A percentile compares a stretch with the other conserved stretches of the same genome.
Conservation (phyloP, 2,113 vertebrate species). For the Nicator chloris region DNA sequence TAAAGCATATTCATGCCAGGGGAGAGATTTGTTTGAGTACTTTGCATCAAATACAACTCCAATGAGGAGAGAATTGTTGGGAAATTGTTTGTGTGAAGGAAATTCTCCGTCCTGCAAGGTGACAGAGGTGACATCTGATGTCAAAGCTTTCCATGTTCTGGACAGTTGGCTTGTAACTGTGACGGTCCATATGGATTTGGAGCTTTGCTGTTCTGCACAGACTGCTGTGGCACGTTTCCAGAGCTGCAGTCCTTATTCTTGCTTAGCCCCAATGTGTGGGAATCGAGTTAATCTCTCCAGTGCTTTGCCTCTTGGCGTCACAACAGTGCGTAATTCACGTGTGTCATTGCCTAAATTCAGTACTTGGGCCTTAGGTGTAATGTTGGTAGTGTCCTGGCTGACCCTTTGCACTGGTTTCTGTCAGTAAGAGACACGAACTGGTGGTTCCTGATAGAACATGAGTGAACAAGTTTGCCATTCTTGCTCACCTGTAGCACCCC, state of each 20-base stretch:
- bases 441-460: neutral
- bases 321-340: neutral
- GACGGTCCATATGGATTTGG: accelerated
- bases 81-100: neutral
- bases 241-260: neutral
- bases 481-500: neutral
- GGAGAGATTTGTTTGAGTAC: neutral
- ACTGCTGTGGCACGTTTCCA: neutral
- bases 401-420: neutral
- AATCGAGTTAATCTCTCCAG: neutral
- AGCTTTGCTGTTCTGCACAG: neutral
- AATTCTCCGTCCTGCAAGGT: neutral
- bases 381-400: neutral
- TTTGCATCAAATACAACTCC: neutral
- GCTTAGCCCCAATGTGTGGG: neutral
- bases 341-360: neutral
- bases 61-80: neutral
- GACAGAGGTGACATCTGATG: neutral
- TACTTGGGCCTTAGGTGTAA: neutral
- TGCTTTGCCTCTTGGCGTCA: neutral
- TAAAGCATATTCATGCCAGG: neutral
- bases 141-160: neutral
- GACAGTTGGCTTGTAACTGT: neutral
- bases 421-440: neutral
- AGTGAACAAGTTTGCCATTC: neutral